Evolutionary conservation across 2,797 vertebrate species (phyloP).

Genomic region (Aulostomus chinensis): DNA sequence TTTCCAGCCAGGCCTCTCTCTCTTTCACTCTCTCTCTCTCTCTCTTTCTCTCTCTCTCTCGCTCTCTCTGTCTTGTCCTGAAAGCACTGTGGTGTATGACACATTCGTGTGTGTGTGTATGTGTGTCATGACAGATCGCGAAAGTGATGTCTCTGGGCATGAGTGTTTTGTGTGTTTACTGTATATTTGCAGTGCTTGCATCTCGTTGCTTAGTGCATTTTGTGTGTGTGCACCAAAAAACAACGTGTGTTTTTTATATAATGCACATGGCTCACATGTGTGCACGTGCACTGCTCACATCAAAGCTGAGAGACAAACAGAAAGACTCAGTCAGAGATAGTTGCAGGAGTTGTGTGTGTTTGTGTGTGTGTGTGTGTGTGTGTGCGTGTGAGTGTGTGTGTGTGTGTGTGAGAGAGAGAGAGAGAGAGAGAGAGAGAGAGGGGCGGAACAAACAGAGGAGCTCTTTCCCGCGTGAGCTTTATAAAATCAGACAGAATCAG

Average conservation of each 20-base stretch:
- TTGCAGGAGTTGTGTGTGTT: too few relatives aligned
- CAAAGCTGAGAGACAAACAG: too few relatives aligned
- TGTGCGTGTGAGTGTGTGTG: neutral
- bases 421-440: too few relatives aligned
- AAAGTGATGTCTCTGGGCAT: slow-evolving; percentile 50
- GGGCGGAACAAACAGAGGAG: slow-evolving; percentile 25
- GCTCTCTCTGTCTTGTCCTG: slow-evolving; percentile 17
- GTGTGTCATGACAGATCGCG: slow-evolving; percentile 26
- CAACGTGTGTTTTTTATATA: slow-evolving; percentile 31
- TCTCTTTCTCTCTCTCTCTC: neutral
- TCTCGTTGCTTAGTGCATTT: slow-evolving; percentile 20
- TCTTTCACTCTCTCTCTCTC: neutral
- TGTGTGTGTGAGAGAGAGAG: neutral
- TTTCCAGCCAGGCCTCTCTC: slow-evolving; percentile 18
- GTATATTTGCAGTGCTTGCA: slow-evolving; percentile 14
- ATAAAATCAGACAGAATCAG: slow-evolving; percentile 67
- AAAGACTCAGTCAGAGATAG: too few relatives aligned
- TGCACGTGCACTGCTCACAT: slow-evolving; percentile 7
- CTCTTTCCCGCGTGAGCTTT: slow-evolving; percentile 39
- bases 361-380: neutral
- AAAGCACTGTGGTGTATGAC: slow-evolving; percentile 34
- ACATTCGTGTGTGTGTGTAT: slow-evolving; percentile 32
- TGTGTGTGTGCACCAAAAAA: slow-evolving; percentile 11
- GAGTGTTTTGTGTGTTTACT: slow-evolving; percentile 25
- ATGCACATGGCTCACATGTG: slow-evolving; percentile 27